A percentile compares a stretch with the other conserved stretches of the same genome.
phyloP scores from a whole-genome alignment of 1,140 invertebrate species.

The Colletes latitarsis region DNA sequence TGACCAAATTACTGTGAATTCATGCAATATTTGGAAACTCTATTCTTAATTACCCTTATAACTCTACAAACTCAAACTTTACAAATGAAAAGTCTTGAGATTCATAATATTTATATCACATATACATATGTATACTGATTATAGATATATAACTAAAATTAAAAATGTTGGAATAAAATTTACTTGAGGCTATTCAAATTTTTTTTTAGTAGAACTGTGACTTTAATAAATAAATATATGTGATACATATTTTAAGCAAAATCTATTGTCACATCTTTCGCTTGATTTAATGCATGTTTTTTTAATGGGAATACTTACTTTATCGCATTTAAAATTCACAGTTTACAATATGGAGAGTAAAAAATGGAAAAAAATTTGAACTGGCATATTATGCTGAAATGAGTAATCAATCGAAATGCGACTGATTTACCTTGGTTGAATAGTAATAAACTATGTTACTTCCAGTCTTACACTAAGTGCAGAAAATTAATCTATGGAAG shows the following conservation, averaged over 20 bases:
- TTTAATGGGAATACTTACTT: conserved; percentile 31
- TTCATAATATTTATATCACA: neutral
- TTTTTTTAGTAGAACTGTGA: conserved; percentile 14
- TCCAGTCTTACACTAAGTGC: conserved; percentile 60
- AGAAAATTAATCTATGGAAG: conserved; percentile 64
- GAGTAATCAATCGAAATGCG: conserved; percentile 26
- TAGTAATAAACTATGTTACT: conserved; percentile 56
- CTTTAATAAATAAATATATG: conserved; percentile 9
- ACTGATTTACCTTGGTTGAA: conserved; percentile 37
- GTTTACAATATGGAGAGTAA: conserved; percentile 21
- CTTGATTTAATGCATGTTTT: conserved; percentile 22
- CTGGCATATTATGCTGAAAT: conserved; percentile 40
- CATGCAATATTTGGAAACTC: neutral
- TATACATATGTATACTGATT: neutral
- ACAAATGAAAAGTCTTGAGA: neutral
- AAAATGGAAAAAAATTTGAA: conserved; percentile 31
- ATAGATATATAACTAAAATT: neutral
- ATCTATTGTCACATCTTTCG: conserved; percentile 19
- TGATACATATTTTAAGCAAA: conserved; percentile 8
- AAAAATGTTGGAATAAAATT: neutral
- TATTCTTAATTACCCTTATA: neutral
- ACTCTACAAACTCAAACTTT: neutral
- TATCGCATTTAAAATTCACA: conserved; percentile 42
- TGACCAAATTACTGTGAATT: conserved; percentile 15
- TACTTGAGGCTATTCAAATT: too few relatives aligned